Percentiles rank a stretch among this genome's conserved stretches.
phyloP scores from a whole-genome alignment of 2,888 invertebrate species.

The Eristalinus sepulchralis region DNA sequence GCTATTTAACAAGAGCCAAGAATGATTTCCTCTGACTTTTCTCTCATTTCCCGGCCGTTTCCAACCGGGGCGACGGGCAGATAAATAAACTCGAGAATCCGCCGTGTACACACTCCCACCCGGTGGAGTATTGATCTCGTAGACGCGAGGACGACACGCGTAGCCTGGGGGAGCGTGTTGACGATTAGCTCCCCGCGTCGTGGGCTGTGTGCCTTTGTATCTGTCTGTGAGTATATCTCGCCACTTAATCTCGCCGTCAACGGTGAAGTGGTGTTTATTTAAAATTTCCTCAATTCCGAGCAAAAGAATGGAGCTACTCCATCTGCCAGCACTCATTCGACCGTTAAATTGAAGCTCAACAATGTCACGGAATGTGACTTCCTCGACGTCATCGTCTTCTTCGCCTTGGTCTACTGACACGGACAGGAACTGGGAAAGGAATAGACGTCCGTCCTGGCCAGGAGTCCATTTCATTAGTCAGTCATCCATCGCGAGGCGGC shows the following conservation, averaged over 20 bases:
- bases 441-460: slow-evolving; percentile 10
- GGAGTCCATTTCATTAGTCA: slow-evolving; percentile 16
- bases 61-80: slow-evolving; percentile 22
- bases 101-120: slow-evolving; percentile 36
- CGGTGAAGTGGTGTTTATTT: slow-evolving; percentile 57
- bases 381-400: neutral
- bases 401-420: slow-evolving; percentile 30
- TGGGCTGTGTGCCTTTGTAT: slow-evolving; percentile 21
- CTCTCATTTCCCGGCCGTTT: slow-evolving; percentile 18
- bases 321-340: slow-evolving; percentile 34
- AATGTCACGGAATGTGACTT: slow-evolving; percentile 42
- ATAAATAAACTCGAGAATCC: slow-evolving; percentile 31
- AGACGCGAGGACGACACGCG: slow-evolving; percentile 30
- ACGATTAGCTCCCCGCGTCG: slow-evolving; percentile 20
- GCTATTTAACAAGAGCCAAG: slow-evolving; percentile 62
- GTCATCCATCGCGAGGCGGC: neutral
- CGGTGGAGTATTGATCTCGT: slow-evolving; percentile 33
- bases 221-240: slow-evolving; percentile 47
- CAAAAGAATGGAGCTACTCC: slow-evolving; percentile 15
- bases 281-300: slow-evolving; percentile 37
- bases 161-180: slow-evolving; percentile 1
- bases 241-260: slow-evolving; percentile 53
- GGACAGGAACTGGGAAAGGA: slow-evolving; percentile 26
- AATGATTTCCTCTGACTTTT: slow-evolving; percentile 25
- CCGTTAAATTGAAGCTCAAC: slow-evolving; percentile 67